These are phyloP conservation scores for Meliscaeva auricollis DNA, from an alignment of 2,888 invertebrate genomes.

Conservation along the genomic window DNA sequence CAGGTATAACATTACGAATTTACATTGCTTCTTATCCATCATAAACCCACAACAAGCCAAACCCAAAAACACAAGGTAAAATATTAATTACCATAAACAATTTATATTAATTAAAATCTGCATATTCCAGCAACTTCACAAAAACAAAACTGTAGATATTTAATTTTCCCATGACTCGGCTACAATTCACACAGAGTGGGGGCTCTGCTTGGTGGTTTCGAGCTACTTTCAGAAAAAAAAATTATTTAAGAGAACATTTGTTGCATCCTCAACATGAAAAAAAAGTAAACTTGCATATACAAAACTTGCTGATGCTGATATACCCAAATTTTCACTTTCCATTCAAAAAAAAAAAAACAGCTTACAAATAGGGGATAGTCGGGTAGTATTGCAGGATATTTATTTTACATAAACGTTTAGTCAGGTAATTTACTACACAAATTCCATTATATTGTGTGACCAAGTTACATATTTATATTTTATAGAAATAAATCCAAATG, in stretches of 20 bases:
- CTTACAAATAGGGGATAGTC: neutral
- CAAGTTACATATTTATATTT: too few species aligned
- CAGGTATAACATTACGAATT: neutral
- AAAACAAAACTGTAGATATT: neutral
- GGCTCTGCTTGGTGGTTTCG: neutral
- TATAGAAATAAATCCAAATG: too few species aligned
- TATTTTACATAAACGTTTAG: too few species aligned
- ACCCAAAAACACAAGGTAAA: neutral
- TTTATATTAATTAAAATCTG: constrained; percentile 31
- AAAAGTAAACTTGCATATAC: neutral
- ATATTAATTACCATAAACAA: constrained; percentile 12
- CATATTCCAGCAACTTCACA: constrained; percentile 5
- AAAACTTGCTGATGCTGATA: neutral
- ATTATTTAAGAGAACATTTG: neutral
- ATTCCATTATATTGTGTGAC: too few species aligned
- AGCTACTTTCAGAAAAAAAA: neutral
- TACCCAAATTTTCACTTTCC: neutral
- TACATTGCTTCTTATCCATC: neutral
- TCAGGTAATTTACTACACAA: too few species aligned
- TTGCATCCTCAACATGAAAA: neutral
- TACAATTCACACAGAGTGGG: neutral
- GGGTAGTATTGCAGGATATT: neutral
- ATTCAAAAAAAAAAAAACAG: neutral
- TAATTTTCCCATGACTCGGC: constrained; percentile 14
- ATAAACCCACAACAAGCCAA: neutral